Percentiles rank a stretch among this genome's conserved stretches.
Evolutionary conservation across 2,888 invertebrate genomes (phyloP).

Genomic region (Latheticus oryzae): DNA sequence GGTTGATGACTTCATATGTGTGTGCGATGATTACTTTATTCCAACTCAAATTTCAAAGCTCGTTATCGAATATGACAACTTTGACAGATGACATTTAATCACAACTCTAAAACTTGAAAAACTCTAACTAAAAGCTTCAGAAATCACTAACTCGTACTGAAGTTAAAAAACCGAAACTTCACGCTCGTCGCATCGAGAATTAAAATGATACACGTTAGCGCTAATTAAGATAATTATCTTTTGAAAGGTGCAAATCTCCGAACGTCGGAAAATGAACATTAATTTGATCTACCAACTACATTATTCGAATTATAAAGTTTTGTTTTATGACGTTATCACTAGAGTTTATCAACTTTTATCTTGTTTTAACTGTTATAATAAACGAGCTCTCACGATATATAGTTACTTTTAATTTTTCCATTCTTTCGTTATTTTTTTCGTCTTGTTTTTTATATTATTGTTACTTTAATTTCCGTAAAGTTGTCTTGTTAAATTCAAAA

Average conservation of each 20-base stretch:
- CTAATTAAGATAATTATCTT: slow-evolving; percentile 34
- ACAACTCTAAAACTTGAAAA: no score
- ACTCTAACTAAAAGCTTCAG: no score
- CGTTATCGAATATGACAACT: slow-evolving; percentile 28
- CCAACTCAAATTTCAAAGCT: slow-evolving; percentile 41
- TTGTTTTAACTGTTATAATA: slow-evolving; percentile 14
- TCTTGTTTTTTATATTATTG: no score
- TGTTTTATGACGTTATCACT: slow-evolving; percentile 21
- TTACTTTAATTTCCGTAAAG: no score
- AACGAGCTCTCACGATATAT: no score
- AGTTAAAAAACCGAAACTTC: slow-evolving; percentile 10
- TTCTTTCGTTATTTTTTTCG: no score
- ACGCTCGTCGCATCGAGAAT: neutral
- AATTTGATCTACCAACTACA: slow-evolving; percentile 22
- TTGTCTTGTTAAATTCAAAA: no score
- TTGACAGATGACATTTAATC: no score
- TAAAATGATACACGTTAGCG: slow-evolving; percentile 15
- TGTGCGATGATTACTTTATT: slow-evolving; percentile 58
- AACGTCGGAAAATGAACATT: slow-evolving; percentile 25
- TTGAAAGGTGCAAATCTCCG: slow-evolving; percentile 24
- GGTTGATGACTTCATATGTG: slow-evolving; percentile 64
- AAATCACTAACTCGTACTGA: no score
- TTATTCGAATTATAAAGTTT: slow-evolving; percentile 18
- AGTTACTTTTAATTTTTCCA: no score
- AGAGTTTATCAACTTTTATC: slow-evolving; percentile 24